These are phyloP conservation scores for Vanessa atalanta DNA, from an alignment of 1,140 invertebrate genomes.

Conservation along the genomic window DNA sequence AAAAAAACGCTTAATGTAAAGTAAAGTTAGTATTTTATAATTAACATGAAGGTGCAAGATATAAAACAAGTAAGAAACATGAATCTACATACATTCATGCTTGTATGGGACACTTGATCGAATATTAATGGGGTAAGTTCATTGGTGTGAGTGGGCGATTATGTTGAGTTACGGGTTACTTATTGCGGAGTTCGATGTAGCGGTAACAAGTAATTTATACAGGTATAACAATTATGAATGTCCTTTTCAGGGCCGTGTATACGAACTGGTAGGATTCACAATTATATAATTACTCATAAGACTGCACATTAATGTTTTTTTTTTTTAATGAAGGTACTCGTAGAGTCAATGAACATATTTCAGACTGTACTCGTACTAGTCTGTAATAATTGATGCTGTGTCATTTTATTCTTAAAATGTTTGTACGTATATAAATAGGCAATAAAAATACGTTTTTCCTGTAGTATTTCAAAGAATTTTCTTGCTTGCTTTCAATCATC, in stretches of 20 bases:
- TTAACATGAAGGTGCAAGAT: background rate
- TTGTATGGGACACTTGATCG: constrained; percentile 19
- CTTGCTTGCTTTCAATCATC: too few relatives aligned
- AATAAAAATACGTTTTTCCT: background rate
- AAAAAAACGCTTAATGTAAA: too few relatives aligned
- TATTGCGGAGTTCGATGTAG: constrained; percentile 15
- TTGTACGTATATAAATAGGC: too few relatives aligned
- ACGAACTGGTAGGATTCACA: constrained; percentile 5
- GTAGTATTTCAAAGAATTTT: background rate
- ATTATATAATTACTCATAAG: constrained; percentile 11
- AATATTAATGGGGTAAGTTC: constrained; percentile 25
- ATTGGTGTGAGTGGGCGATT: constrained; percentile 26
- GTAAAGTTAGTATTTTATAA: background rate
- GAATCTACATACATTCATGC: background rate
- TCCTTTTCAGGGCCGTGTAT: constrained; percentile 2
- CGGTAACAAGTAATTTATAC: constrained; percentile 25
- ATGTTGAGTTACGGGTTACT: constrained; percentile 22
- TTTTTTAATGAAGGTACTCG: background rate
- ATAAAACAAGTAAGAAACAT: constrained; percentile 8
- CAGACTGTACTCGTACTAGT: background rate
- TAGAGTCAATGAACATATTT: too few relatives aligned
- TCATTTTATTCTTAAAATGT: background rate
- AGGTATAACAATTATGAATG: constrained; percentile 16
- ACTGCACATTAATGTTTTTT: background rate
- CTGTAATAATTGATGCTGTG: background rate